A percentile compares a stretch with the other conserved stretches of the same genome.
phyloP scores from a whole-genome alignment of 1,140 invertebrate species.

The Fopius arisanus region DNA sequence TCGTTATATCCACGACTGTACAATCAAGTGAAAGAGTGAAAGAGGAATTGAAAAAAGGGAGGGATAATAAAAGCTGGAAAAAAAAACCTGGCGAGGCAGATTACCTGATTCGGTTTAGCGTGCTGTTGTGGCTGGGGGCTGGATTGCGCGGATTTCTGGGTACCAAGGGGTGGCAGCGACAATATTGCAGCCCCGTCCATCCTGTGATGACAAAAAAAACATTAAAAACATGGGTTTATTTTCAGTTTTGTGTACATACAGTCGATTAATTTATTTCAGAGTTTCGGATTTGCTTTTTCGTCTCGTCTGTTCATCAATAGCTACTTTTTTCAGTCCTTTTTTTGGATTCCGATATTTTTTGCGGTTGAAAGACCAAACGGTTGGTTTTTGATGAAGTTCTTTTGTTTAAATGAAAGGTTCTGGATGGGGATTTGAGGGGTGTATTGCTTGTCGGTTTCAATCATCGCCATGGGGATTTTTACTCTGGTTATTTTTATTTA shows the following conservation, averaged over 20 bases:
- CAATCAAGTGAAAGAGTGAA: not conserved
- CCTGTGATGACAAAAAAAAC: slow-evolving; percentile 40
- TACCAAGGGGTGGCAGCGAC: slow-evolving; percentile 47
- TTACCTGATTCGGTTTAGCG: slow-evolving; percentile 59
- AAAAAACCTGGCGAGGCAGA: not conserved
- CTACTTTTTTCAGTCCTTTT: not conserved
- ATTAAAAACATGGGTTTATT: slow-evolving; percentile 14
- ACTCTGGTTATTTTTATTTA: no score
- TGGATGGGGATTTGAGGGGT: no score
- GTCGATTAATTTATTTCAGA: slow-evolving; percentile 8
- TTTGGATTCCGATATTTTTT: no score
- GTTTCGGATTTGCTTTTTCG: not conserved
- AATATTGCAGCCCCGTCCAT: slow-evolving; percentile 58
- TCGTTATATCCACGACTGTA: slow-evolving; percentile 5
- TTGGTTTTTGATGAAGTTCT: no score
- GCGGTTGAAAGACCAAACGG: no score
- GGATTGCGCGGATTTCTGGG: slow-evolving; percentile 50
- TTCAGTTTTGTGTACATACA: slow-evolving; percentile 9
- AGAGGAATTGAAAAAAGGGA: not conserved
- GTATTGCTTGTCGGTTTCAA: no score
- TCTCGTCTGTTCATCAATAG: not conserved
- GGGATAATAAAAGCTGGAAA: slow-evolving; percentile 2
- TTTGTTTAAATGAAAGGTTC: no score
- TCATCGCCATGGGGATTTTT: no score
- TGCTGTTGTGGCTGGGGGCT: slow-evolving; percentile 51